Evolutionary conservation across 2,888 invertebrate species (phyloP).

Genomic region (Halocaridina rubra): DNA sequence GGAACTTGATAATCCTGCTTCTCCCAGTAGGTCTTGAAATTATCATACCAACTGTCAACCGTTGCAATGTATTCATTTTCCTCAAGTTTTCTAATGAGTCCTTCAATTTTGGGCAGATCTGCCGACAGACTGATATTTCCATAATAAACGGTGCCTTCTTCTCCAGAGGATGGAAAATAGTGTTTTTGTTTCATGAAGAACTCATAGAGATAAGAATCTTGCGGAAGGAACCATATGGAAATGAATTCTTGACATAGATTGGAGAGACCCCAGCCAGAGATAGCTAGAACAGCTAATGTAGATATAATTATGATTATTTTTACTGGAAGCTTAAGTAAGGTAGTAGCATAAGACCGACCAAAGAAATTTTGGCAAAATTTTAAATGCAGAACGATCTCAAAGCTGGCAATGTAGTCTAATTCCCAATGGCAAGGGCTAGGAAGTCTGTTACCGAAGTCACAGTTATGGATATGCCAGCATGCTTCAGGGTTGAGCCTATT

Average conservation of each 20-base stretch:
- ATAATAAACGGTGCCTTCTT: conserved; percentile 34
- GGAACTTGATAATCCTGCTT: conserved; percentile 11
- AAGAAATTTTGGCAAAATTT: conserved; percentile 73
- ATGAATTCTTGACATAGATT: conserved; percentile 82
- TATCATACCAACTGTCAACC: conserved; percentile 74
- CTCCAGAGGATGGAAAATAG: conserved; percentile 77
- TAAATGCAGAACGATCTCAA: conserved; percentile 72
- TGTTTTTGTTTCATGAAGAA: conserved; percentile 73
- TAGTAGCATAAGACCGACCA: conserved; percentile 72
- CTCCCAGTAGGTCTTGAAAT: conserved; percentile 38
- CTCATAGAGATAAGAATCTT: conserved; percentile 76
- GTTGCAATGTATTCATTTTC: conserved; percentile 65
- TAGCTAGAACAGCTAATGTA: conserved; percentile 26
- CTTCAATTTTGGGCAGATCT: conserved; percentile 31
- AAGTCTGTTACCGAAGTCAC: conserved; percentile 72
- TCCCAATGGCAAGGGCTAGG: conserved; percentile 71
- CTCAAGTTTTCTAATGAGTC: conserved; percentile 7
- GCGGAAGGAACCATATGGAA: conserved; percentile 82
- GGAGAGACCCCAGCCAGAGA: conserved; percentile 68
- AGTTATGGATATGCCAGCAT: conserved; percentile 72
- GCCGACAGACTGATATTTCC: conserved; percentile 32
- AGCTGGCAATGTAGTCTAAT: conserved; percentile 72
- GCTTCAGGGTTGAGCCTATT: conserved; percentile 69
- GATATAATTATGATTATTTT: conserved; percentile 71
- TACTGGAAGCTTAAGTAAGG: conserved; percentile 64